Evolutionary conservation across 1,140 invertebrate genomes (phyloP), one percentile per base, ranked within the genome.

Genomic region (Dreissena polymorpha): DNA sequence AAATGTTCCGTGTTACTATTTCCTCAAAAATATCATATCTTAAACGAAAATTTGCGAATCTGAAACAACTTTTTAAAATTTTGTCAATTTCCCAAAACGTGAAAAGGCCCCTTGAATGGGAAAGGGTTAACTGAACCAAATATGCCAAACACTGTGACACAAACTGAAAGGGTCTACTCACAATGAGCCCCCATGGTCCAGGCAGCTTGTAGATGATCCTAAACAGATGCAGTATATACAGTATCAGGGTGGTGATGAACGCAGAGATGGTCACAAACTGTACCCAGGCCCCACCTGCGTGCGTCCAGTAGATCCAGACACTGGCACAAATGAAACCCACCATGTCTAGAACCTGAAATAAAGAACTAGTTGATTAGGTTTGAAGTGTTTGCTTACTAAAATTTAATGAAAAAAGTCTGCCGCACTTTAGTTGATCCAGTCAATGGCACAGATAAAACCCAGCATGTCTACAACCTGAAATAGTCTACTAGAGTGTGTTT

Each of bases 311-410:
- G 10, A 55, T 23, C 18, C 27, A 83, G 10, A 95, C 94, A 85
- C 95, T 94, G 39, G 97, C 95, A 90, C 96, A 97, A 77, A 98
- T 97, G 91, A 98, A 97, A 10, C 96, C 96, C 23, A 98, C 87
- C 23, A 98, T 91, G 93, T 95, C 95, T 68, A 96, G 91, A 0
- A 95, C 91, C 97, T 98, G 93, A 21, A 95, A 94, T 79, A 90
- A 8, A 87, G 85, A n/a, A n/a, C n/a, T n/a, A n/a, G n/a, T n/a
- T n/a, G n/a, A n/a, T n/a, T n/a, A n/a, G 29, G n/a, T n/a, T n/a
- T n/a, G n/a, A n/a, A n/a, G n/a, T n/a, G n/a, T n/a, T n/a, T n/a
- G 10, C n/a, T n/a, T n/a, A n/a, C n/a, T n/a, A n/a, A n/a, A n/a
- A n/a, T n/a, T n/a, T n/a, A n/a, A n/a, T n/a, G n/a, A n/a, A n/a